A percentile compares a stretch with the other conserved stretches of the same genome.
Evolutionary conservation across 2,113 vertebrate species (phyloP).

Genomic region (Ginglymostoma cirratum): DNA sequence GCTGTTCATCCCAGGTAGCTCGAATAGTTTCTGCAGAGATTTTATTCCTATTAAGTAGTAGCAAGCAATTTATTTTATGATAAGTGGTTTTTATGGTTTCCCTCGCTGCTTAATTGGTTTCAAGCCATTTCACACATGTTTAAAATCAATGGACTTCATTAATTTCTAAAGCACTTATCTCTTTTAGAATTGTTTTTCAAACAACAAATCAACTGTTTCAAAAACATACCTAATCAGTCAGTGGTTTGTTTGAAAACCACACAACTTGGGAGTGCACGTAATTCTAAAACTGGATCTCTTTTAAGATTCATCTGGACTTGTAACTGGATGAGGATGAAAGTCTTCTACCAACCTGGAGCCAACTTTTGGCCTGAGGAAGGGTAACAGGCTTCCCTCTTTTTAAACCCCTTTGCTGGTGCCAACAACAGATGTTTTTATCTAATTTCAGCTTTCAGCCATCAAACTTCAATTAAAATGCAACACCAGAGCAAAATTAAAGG

Average conservation of each 20-base stretch:
- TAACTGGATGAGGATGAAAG: too few relatives aligned
- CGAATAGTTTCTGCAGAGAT: not conserved
- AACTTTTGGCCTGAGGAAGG: too few relatives aligned
- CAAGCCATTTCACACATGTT: not conserved
- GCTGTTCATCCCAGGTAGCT: not conserved
- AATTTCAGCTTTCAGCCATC: too few relatives aligned
- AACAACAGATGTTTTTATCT: too few relatives aligned
- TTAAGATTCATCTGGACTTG: too few relatives aligned
- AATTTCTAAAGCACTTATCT: not conserved
- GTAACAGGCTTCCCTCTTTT: too few relatives aligned
- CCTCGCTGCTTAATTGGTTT: not conserved
- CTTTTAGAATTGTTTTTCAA: not conserved
- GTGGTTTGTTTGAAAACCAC: not conserved
- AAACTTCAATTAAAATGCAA: too few relatives aligned
- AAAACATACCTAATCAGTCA: not conserved
- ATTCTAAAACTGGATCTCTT: not conserved
- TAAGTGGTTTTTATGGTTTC: not conserved
- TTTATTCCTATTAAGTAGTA: not conserved
- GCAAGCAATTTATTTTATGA: not conserved
- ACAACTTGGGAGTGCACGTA: too few relatives aligned
- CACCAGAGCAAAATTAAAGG: too few relatives aligned
- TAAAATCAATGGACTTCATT: not conserved
- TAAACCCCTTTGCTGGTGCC: too few relatives aligned
- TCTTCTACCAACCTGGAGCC: too few relatives aligned
- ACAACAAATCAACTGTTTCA: not conserved